phyloP scores from a whole-genome alignment of 2,888 invertebrate genomes.

The Watsonalla cultraria region DNA sequence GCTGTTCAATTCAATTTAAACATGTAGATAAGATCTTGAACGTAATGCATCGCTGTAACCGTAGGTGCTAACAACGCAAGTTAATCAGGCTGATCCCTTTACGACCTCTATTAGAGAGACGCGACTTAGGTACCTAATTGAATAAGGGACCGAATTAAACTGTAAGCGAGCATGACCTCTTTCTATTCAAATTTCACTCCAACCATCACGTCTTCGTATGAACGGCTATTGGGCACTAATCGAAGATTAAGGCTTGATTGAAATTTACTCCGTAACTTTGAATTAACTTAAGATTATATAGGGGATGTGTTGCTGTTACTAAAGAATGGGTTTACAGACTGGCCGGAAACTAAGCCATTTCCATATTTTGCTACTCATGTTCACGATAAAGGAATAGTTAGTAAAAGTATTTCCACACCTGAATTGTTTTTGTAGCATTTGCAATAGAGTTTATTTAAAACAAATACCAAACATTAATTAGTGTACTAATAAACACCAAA shows the following conservation, averaged over 20 bases:
- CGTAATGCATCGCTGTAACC: slow-evolving; percentile 28
- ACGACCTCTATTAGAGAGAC: slow-evolving; percentile 68
- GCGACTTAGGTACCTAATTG: slow-evolving; percentile 69
- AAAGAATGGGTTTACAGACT: no score
- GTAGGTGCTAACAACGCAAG: slow-evolving; percentile 63
- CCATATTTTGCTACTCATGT: no score
- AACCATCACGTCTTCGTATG: slow-evolving; percentile 42
- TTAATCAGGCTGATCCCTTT: slow-evolving; percentile 71
- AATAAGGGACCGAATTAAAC: slow-evolving; percentile 74
- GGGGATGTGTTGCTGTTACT: no score
- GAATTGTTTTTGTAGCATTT: no score
- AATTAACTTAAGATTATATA: background rate
- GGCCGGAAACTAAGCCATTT: no score
- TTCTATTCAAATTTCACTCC: slow-evolving; percentile 72
- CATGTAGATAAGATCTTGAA: slow-evolving; percentile 8
- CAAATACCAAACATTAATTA: background rate
- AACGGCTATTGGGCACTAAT: slow-evolving; percentile 43
- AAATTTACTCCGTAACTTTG: slow-evolving; percentile 24
- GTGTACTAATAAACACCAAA: slow-evolving; percentile 2
- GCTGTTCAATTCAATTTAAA: background rate
- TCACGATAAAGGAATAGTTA: no score
- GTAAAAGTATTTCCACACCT: no score
- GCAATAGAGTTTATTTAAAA: no score
- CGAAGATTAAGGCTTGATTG: slow-evolving; percentile 54
- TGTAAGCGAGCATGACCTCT: slow-evolving; percentile 63